phyloP scores from a whole-genome alignment of 2,888 invertebrate species.

The Pyralis farinalis region DNA sequence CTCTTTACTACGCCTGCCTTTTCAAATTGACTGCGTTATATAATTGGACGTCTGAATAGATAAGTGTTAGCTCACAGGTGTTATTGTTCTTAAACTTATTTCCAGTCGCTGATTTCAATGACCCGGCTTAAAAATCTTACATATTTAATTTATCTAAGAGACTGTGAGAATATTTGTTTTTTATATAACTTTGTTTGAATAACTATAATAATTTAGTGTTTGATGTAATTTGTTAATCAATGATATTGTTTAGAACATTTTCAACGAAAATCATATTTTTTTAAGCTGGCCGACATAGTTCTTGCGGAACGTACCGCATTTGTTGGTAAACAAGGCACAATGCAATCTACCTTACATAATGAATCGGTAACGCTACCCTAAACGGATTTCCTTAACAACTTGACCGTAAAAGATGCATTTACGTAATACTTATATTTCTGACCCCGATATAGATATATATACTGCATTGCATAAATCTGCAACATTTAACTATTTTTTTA shows the following conservation, averaged over 20 bases:
- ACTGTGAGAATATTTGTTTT: no score
- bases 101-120: no score
- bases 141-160: no score
- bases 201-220: no score
- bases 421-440: slow-evolving; percentile 6
- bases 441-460: no score
- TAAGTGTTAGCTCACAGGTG: neutral
- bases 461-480: no score
- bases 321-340: slow-evolving; percentile 25
- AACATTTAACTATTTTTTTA: no score
- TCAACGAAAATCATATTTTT: no score
- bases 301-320: slow-evolving; percentile 26
- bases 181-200: no score
- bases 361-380: slow-evolving; percentile 28
- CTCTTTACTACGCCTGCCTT: slow-evolving; percentile 19
- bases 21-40: slow-evolving; percentile 26
- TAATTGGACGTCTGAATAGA: slow-evolving; percentile 22
- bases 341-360: slow-evolving; percentile 38
- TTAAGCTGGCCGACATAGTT: slow-evolving; percentile 25
- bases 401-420: slow-evolving; percentile 23
- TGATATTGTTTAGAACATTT: no score
- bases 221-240: no score
- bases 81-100: slow-evolving; percentile 3
- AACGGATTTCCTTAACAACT: slow-evolving; percentile 56
- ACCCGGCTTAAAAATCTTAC: no score